Evolutionary conservation across 2,113 vertebrate species (phyloP).

Genomic region (Ceyx melanurus): DNA sequence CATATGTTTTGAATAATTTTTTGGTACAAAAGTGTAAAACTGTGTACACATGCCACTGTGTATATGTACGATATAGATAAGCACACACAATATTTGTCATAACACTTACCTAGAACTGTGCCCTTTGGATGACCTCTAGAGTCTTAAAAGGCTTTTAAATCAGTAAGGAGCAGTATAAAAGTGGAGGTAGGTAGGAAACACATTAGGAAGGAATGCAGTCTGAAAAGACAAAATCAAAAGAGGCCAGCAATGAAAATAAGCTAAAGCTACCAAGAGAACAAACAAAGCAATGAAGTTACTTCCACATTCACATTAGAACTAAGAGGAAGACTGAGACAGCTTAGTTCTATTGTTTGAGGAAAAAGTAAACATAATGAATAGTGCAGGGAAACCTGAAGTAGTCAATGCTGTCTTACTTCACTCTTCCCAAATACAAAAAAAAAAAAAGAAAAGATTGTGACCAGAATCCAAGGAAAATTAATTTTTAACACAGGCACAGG

Average conservation of each 20-base stretch:
- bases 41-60: background rate
- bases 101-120: background rate
- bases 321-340: background rate
- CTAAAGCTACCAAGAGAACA: background rate
- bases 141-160: background rate
- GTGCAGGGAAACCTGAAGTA: background rate
- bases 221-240: background rate
- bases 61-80: background rate
- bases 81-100: background rate
- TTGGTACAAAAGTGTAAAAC: background rate
- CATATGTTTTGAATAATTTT: background rate
- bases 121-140: background rate
- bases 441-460: background rate
- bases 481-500: background rate
- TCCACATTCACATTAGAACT: background rate
- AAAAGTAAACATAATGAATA: background rate
- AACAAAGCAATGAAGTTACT: background rate
- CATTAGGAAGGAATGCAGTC: background rate
- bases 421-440: background rate
- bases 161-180: background rate
- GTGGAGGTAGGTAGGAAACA: background rate
- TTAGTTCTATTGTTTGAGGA: background rate
- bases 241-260: background rate
- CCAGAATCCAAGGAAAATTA: background rate
- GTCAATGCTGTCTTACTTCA: background rate